phyloP scores from a whole-genome alignment of 2,797 vertebrate genomes.

The Pangasius macronema region DNA sequence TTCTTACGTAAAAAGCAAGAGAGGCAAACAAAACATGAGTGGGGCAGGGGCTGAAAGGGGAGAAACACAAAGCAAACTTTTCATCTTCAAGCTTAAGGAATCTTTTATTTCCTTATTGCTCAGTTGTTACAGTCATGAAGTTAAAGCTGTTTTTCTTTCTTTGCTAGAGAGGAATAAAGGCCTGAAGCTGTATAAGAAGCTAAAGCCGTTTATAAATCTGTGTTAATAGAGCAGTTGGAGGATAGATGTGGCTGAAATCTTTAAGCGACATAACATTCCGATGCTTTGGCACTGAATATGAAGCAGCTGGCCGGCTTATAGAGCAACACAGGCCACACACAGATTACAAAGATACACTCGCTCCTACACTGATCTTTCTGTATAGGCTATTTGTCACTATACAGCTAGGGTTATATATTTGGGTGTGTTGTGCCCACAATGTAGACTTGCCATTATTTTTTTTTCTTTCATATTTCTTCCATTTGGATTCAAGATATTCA shows the following conservation, averaged over 20 bases:
- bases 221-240: conserved; percentile 47
- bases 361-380: neutral
- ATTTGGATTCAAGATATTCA: conserved; percentile 44
- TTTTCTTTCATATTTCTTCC: conserved; percentile 10
- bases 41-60: conserved; percentile 36
- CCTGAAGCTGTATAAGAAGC: conserved; percentile 36
- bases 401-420: neutral
- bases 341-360: conserved; percentile 36
- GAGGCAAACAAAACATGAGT: conserved; percentile 43
- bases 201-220: conserved; percentile 42
- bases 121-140: conserved; percentile 46
- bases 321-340: conserved; percentile 40
- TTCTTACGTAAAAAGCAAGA: conserved; percentile 55
- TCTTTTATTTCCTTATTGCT: conserved; percentile 52
- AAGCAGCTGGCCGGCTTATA: conserved; percentile 48
- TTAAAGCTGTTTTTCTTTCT: conserved; percentile 46
- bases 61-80: conserved; percentile 62
- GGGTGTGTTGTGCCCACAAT: neutral
- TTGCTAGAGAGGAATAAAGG: conserved; percentile 34
- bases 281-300: conserved; percentile 40
- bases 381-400: conserved; percentile 6
- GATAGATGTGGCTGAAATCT: conserved; percentile 38
- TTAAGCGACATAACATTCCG: conserved; percentile 40
- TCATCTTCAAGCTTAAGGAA: conserved; percentile 62
- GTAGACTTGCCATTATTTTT: conserved; percentile 26